Percentiles rank a stretch among this genome's conserved stretches.
phyloP scores from a whole-genome alignment of 2,888 invertebrate species.

The Orthosia gracilis region DNA sequence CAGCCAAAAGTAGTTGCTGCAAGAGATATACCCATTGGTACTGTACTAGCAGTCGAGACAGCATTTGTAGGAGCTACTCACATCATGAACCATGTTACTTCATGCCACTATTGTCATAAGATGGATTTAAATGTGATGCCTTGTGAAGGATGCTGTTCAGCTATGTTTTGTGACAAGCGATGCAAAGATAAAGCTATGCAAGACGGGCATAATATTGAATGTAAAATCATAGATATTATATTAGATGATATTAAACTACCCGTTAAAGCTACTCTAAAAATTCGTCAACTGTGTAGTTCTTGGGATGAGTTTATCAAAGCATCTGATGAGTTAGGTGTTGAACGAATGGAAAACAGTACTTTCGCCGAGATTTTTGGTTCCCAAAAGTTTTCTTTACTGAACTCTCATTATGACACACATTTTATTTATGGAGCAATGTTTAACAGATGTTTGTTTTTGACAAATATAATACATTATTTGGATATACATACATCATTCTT shows the following conservation, averaged over 20 bases:
- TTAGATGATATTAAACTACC: neutral
- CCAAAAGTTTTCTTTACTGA: slow-evolving; percentile 48
- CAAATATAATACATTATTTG: slow-evolving; percentile 39
- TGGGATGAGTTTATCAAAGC: slow-evolving; percentile 56
- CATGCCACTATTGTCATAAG: slow-evolving; percentile 43
- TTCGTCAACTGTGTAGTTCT: slow-evolving; percentile 46
- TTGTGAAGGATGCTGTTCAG: slow-evolving; percentile 42
- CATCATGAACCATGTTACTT: neutral
- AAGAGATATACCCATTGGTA: slow-evolving; percentile 40
- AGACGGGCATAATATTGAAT: slow-evolving; percentile 46
- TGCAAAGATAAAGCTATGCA: slow-evolving; percentile 36
- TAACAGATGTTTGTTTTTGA: slow-evolving; percentile 31
- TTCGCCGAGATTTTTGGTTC: slow-evolving; percentile 35
- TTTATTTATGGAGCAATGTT: slow-evolving; percentile 35
- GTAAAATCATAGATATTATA: slow-evolving; percentile 17
- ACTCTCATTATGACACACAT: slow-evolving; percentile 35
- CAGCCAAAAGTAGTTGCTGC: slow-evolving; percentile 42
- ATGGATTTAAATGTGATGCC: slow-evolving; percentile 42
- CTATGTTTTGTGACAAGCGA: slow-evolving; percentile 40
- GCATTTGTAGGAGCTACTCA: slow-evolving; percentile 19
- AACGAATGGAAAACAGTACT: slow-evolving; percentile 26
- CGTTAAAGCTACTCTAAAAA: slow-evolving; percentile 34
- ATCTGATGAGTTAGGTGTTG: slow-evolving; percentile 36
- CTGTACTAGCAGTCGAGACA: slow-evolving; percentile 40
- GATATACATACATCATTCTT: slow-evolving; percentile 38